These are phyloP conservation scores for Brassicogethes aeneus DNA, from an alignment of 2,888 invertebrate species.

Conservation along the genomic window DNA sequence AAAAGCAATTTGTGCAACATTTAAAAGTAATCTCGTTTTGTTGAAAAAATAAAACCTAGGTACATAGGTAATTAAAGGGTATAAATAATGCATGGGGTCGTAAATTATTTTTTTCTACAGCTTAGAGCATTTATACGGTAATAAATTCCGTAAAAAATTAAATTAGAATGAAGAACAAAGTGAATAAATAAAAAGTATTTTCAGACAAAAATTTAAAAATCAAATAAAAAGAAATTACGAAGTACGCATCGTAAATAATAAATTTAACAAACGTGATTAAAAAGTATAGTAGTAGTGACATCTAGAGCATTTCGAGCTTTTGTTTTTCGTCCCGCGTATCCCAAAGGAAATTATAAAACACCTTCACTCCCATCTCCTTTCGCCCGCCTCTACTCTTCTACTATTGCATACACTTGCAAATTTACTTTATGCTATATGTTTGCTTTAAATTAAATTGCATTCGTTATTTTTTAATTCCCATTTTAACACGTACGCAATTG, in stretches of 20 bases:
- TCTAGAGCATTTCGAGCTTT: slow-evolving; percentile 22
- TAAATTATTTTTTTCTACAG: neutral
- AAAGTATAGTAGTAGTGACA: slow-evolving; percentile 31
- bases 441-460: slow-evolving; percentile 33
- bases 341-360: slow-evolving; percentile 42
- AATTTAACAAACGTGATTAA: slow-evolving; percentile 31
- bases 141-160: slow-evolving; percentile 2
- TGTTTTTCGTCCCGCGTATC: slow-evolving; percentile 27
- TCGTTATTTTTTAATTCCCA: too few species aligned
- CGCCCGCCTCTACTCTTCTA: slow-evolving; percentile 13
- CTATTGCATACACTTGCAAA: too few species aligned
- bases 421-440: slow-evolving; percentile 32
- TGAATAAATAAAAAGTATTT: slow-evolving; percentile 21
- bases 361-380: slow-evolving; percentile 26
- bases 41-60: neutral
- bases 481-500: too few species aligned
- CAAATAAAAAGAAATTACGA: slow-evolving; percentile 29
- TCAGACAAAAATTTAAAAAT: slow-evolving; percentile 20
- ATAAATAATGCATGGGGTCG: neutral
- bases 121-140: neutral
- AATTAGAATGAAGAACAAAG: slow-evolving; percentile 14
- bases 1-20: neutral
- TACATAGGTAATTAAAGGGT: neutral
- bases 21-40: neutral
- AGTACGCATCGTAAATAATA: slow-evolving; percentile 29